Percentiles rank a stretch among this genome's conserved stretches.
Conservation (phyloP, 2,797 vertebrate species). For the Denticeps clupeoides region DNA sequence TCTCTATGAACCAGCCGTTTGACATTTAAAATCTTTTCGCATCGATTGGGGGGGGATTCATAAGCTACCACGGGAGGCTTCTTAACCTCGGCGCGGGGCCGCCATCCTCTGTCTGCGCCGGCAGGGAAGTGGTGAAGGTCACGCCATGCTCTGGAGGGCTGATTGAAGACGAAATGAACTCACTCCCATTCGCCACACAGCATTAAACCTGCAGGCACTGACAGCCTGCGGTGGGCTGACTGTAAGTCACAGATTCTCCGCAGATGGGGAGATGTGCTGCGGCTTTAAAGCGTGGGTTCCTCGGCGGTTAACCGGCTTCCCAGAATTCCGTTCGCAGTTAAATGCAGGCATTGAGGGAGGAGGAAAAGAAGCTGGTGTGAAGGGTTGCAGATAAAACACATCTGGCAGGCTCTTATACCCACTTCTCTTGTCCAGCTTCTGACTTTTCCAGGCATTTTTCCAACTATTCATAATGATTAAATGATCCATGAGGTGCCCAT, state of each 20-base stretch:
- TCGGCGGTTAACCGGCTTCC: too few species aligned
- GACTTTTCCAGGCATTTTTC: too few species aligned
- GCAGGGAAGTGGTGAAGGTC: slow-evolving; percentile 8
- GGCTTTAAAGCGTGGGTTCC: slow-evolving; percentile 5
- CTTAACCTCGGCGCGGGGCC: background rate
- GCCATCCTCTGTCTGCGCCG: background rate
- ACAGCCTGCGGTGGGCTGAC: background rate
- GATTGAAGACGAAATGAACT: slow-evolving; percentile 13
- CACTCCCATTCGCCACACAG: slow-evolving; percentile 11
- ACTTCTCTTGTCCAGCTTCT: too few species aligned
- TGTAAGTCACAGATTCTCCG: slow-evolving; percentile 6
- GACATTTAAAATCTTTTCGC: background rate
- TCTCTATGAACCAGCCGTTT: background rate
- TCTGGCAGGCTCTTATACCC: too few species aligned
- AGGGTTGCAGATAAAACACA: too few species aligned
- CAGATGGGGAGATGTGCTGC: background rate
- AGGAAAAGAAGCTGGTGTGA: too few species aligned
- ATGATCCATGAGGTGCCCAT: too few species aligned
- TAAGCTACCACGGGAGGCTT: background rate
- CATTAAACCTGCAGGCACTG: slow-evolving; percentile 14
- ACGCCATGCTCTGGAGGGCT: background rate
- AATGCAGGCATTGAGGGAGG: too few species aligned
- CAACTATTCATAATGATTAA: too few species aligned
- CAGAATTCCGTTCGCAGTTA: too few species aligned
- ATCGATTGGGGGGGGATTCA: background rate